Evolutionary conservation across 2,888 invertebrate species (phyloP).

Genomic region (Ctena decussata): DNA sequence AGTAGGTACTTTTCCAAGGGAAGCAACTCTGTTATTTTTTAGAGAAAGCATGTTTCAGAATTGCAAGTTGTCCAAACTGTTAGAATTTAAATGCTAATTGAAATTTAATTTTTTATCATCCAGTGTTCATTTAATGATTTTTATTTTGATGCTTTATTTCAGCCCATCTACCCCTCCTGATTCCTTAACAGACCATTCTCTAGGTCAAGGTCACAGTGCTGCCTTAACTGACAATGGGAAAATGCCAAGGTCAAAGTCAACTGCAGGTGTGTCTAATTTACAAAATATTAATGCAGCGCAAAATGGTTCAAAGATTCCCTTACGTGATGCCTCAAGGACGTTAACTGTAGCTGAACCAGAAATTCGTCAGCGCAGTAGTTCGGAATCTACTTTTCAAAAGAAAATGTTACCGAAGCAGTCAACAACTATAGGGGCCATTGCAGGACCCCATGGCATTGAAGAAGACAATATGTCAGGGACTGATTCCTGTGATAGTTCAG

Average conservation of each 20-base stretch:
- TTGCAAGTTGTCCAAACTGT: too few relatives aligned
- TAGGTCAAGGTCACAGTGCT: not conserved
- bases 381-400: constrained; percentile 53
- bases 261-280: constrained; percentile 20
- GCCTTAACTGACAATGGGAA: constrained; percentile 30
- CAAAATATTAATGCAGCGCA: constrained; percentile 11
- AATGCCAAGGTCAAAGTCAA: constrained; percentile 41
- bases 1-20: too few relatives aligned
- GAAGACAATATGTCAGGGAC: constrained; percentile 63
- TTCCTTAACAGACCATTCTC: constrained; percentile 39
- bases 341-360: constrained; percentile 28
- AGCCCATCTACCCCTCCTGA: constrained; percentile 62
- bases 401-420: constrained; percentile 54
- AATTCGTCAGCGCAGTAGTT: constrained; percentile 41
- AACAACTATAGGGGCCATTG: constrained; percentile 30
- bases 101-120: too few relatives aligned
- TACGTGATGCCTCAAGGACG: constrained; percentile 34
- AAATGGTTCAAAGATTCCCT: constrained; percentile 56
- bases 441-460: constrained; percentile 38
- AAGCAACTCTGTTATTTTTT: too few relatives aligned
- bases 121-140: too few relatives aligned
- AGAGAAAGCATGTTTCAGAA: too few relatives aligned
- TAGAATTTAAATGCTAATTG: too few relatives aligned
- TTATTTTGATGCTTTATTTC: constrained; percentile 16
- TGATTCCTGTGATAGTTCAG: constrained; percentile 60